A percentile compares a stretch with the other conserved stretches of the same genome.
Conservation (phyloP, 2,888 invertebrate genomes). For the Tenthredo mesomela region DNA sequence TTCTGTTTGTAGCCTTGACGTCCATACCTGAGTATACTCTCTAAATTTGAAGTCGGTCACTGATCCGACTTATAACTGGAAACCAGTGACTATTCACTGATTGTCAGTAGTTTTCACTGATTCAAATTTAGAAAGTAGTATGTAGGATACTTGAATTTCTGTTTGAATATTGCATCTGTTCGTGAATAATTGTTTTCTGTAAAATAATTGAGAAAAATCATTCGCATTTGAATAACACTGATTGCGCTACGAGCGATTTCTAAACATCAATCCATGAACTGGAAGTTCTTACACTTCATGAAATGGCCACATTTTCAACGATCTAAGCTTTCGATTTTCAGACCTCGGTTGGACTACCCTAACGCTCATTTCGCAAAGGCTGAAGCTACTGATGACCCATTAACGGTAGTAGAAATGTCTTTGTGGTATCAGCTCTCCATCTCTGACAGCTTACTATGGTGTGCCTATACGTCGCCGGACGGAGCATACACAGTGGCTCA, state of each 20-base stretch:
- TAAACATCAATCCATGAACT: not conserved
- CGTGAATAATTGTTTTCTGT: not conserved
- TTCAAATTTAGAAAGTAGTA: no score
- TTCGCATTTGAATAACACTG: not conserved
- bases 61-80: no score
- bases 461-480: conserved; percentile 17
- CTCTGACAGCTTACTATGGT: conserved; percentile 40
- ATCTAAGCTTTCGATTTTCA: not conserved
- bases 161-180: no score
- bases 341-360: not conserved
- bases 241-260: not conserved
- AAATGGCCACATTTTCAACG: not conserved
- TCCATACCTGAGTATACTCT: not conserved
- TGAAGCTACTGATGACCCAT: conserved; percentile 29
- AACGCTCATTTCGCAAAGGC: not conserved
- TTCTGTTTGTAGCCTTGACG: not conserved
- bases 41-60: no score
- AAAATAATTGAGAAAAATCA: not conserved
- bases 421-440: conserved; percentile 56
- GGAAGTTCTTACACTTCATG: not conserved
- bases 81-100: no score
- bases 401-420: conserved; percentile 66
- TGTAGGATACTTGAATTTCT: not conserved
- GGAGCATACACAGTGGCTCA: conserved; percentile 62
- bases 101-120: no score